Percentiles rank a stretch among this genome's conserved stretches.
phyloP scores from a whole-genome alignment of 2,888 invertebrate species.

The Dioctria linearis region DNA sequence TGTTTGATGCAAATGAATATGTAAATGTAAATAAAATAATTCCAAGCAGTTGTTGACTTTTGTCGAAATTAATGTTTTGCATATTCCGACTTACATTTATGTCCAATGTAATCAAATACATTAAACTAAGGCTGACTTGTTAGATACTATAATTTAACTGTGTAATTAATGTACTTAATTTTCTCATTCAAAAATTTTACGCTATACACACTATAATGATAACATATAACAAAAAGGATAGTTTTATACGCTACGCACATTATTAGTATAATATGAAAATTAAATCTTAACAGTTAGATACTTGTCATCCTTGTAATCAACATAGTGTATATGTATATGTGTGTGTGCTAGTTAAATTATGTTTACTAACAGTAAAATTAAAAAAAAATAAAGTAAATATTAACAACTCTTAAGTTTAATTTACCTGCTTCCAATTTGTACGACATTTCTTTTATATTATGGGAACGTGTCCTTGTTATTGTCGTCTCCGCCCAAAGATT shows the following conservation, averaged over 20 bases:
- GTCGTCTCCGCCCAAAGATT: not conserved
- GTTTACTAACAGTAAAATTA: not conserved
- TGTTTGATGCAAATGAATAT: too few species aligned
- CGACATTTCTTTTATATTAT: not conserved
- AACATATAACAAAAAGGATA: not conserved
- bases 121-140: too few species aligned
- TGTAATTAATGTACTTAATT: too few species aligned
- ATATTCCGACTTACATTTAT: too few species aligned
- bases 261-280: not conserved
- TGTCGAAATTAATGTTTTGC: too few species aligned
- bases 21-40: too few species aligned
- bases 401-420: not conserved
- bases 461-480: not conserved
- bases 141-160: too few species aligned
- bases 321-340: not conserved
- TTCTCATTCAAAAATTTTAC: too few species aligned
- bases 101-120: too few species aligned
- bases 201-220: not conserved
- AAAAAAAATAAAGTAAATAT: not conserved
- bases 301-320: not conserved
- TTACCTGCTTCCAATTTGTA: slow-evolving; percentile 2
- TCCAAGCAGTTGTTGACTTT: too few species aligned
- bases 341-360: not conserved
- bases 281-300: too few species aligned
- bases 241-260: not conserved